Base-by-base conservation (phyloP, 2,797 vertebrate species). In the Sebastes glaucus region DNA sequence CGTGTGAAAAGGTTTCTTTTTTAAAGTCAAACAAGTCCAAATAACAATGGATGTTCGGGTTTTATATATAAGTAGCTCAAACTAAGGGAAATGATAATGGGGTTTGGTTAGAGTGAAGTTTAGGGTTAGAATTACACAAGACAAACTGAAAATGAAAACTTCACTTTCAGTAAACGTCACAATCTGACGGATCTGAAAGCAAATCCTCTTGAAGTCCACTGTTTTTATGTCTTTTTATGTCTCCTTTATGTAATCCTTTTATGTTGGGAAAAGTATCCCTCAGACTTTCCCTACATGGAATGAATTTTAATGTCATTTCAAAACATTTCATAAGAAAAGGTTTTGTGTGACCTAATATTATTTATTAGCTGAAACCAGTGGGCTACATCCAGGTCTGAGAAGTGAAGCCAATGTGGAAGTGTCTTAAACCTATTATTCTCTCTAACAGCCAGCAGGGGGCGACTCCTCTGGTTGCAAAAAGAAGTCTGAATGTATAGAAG, bases 281-380 rank as follows among this genome's bases (percentile, higher is more conserved):
- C 64, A 57, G 67, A 68, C 42, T 68, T 69, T 65, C 70, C 59
- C 63, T 61, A 13, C 25, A 13, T 11, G 10, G 32, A 35, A 35
- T 80, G 73, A 88, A 82, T 85, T 67, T 70, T 62, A 86, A 88
- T 65, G 13, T 32, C 4, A 3, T 85, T 78, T 77, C 57, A 62
- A 71, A 85, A 74, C 6, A 71, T 88, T 83, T 89, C 75, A 84
- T 68, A 61, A 78, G 69, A 74, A 65, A 67, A 74, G 23, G 46
- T 79, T 87, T 75, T 33, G 49, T 65, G 66, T 75, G 73, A 86
- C 32, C 63, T 75, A 32, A 87, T 80, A 70, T 81, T 74, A 77
- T 83, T 71, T 79, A 85, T 55, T 59, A 63, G 22, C 67, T 67
- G 32, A 49, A 49, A 49, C 18, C 46, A 49, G 18, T 49, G 7